These are phyloP conservation scores for Pelvicachromis taeniatus DNA, from an alignment of 2,113 vertebrate genomes.

Conservation along the genomic window DNA sequence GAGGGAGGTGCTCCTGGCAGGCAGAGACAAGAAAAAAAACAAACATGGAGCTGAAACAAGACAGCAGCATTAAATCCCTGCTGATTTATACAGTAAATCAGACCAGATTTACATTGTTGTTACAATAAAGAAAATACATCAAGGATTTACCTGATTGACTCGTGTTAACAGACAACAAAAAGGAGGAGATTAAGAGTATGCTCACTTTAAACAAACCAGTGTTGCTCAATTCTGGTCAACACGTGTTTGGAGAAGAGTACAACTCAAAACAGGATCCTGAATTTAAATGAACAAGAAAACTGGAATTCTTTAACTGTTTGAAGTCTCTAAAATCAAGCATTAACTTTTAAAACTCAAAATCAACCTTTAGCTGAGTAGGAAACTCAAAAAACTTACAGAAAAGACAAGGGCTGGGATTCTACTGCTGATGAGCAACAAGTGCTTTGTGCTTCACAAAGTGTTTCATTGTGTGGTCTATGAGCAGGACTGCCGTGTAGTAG, in stretches of 20 bases:
- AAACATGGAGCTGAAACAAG: slow-evolving; percentile 64
- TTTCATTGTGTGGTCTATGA: neutral
- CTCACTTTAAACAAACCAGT: neutral
- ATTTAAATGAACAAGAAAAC: neutral
- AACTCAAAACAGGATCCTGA: neutral
- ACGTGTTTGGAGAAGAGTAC: neutral
- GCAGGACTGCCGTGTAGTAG: neutral
- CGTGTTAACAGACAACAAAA: neutral
- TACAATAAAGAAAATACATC: neutral
- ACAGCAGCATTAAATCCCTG: slow-evolving; percentile 58
- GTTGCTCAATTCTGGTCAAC: neutral
- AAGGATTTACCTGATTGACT: neutral
- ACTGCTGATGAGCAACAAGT: neutral
- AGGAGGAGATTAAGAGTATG: neutral
- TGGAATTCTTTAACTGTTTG: neutral
- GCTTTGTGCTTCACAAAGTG: neutral
- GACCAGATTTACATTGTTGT: neutral
- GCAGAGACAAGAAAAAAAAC: slow-evolving; percentile 69
- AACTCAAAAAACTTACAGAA: neutral
- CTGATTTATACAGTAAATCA: slow-evolving; percentile 40
- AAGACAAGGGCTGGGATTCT: neutral
- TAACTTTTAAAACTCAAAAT: neutral
- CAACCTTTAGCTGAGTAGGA: neutral
- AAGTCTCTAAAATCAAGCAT: neutral
- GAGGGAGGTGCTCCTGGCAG: slow-evolving; percentile 55